Percentiles rank a stretch among this genome's conserved stretches.
phyloP scores from a whole-genome alignment of 1,140 invertebrate species.

The Heliconius hermathena region DNA sequence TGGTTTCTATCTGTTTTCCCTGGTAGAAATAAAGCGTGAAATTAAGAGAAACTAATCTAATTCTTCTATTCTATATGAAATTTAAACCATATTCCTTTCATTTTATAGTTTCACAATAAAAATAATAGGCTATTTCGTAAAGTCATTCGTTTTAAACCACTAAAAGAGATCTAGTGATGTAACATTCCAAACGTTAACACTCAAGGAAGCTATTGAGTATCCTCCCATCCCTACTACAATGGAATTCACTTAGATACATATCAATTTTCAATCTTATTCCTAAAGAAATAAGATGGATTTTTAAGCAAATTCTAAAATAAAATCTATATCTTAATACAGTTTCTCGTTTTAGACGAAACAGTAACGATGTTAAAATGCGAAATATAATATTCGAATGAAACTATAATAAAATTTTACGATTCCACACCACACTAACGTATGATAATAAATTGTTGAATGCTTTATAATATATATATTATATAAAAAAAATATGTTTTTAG shows the following conservation, averaged over 20 bases:
- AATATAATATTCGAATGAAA: conserved; percentile 42
- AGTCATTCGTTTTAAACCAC: neutral
- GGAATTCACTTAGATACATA: neutral
- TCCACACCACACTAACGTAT: conserved; percentile 15
- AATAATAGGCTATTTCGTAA: conserved; percentile 6
- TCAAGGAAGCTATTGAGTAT: conserved; percentile 13
- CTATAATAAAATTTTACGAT: conserved; percentile 45
- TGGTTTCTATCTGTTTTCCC: too few species aligned
- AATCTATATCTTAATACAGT: conserved; percentile 3
- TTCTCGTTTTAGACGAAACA: conserved; percentile 14
- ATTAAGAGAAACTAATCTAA: neutral
- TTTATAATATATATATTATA: neutral
- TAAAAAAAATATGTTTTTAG: neutral
- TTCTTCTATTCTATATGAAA: neutral
- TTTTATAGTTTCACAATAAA: conserved; percentile 7
- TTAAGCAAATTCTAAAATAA: neutral
- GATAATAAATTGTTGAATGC: neutral
- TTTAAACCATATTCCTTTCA: neutral
- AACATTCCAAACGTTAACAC: conserved; percentile 6
- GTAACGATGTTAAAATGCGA: conserved; percentile 1
- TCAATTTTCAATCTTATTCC: neutral
- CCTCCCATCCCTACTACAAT: conserved; percentile 10
- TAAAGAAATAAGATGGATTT: neutral
- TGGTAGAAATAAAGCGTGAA: too few species aligned
- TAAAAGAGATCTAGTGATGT: conserved; percentile 15